Percentiles rank a stretch among this genome's conserved stretches.
These are phyloP conservation scores for Pterostichus niger DNA, from an alignment of 2,888 invertebrate species.

Conservation along the genomic window DNA sequence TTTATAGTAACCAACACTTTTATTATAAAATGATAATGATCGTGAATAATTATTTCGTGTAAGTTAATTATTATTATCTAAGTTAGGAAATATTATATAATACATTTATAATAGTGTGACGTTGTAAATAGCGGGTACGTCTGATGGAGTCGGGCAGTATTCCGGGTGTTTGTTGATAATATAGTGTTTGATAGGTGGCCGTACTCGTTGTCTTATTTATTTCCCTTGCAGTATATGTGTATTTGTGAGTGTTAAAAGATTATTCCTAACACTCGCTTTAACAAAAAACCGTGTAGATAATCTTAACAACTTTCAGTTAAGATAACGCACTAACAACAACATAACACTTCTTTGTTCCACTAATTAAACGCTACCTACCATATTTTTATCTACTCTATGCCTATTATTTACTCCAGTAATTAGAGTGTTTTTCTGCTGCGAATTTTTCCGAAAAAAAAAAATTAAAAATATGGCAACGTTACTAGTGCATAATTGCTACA, in stretches of 20 bases:
- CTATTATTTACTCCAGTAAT: constrained; percentile 41
- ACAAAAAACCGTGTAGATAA: constrained; percentile 20
- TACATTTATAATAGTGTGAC: too few relatives aligned
- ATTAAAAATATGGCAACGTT: constrained; percentile 10
- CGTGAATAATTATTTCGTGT: constrained; percentile 9
- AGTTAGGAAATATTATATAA: too few relatives aligned
- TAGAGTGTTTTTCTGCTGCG: constrained; percentile 37
- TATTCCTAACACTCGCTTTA: too few relatives aligned
- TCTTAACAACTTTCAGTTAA: constrained; percentile 26
- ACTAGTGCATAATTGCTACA: constrained; percentile 24
- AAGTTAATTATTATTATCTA: too few relatives aligned
- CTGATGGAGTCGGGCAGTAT: too few relatives aligned
- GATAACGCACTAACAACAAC: constrained; percentile 24
- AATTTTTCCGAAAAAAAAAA: constrained; percentile 39
- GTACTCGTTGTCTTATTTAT: too few relatives aligned
- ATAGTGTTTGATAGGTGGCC: too few relatives aligned
- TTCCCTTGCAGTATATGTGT: too few relatives aligned
- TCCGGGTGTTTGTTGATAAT: too few relatives aligned
- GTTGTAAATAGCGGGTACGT: too few relatives aligned
- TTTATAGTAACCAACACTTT: too few relatives aligned
- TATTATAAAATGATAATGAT: neutral
- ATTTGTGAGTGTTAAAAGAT: too few relatives aligned
- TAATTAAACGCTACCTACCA: constrained; percentile 35
- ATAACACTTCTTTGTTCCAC: constrained; percentile 29
- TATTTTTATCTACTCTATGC: constrained; percentile 35